Evolutionary conservation across 2,113 vertebrate genomes (phyloP).

Genomic region (Podilymbus podiceps): DNA sequence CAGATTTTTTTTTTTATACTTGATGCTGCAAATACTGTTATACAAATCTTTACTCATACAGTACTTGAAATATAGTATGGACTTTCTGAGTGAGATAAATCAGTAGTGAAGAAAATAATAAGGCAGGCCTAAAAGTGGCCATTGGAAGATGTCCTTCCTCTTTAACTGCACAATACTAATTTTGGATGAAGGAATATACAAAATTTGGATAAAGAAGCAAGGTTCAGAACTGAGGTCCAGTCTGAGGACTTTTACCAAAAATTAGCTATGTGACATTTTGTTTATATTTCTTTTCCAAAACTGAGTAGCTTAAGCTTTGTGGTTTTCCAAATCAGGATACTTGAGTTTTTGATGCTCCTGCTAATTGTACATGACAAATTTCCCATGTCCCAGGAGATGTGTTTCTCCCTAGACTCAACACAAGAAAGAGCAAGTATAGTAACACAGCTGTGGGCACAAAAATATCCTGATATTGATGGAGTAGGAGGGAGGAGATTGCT

Average conservation of each 20-base stretch:
- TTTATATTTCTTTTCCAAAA: not conserved
- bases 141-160: not conserved
- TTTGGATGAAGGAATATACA: too few relatives aligned
- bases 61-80: not conserved
- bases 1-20: fast-evolving
- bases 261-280: not conserved
- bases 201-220: not conserved
- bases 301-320: not conserved
- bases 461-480: constrained; percentile 41
- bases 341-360: not conserved
- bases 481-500: not conserved
- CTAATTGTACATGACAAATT: not conserved
- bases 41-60: not conserved
- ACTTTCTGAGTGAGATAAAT: not conserved
- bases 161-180: not conserved
- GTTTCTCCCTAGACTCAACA: not conserved
- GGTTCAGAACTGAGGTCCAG: not conserved
- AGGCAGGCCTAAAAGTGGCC: not conserved
- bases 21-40: not conserved
- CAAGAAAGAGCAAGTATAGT: constrained; percentile 36
- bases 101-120: not conserved
- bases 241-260: not conserved
- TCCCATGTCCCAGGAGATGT: not conserved
- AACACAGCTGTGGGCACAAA: constrained; percentile 52
- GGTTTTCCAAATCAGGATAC: not conserved